Evolutionary conservation across 2,888 invertebrate genomes (phyloP), one percentile per base, ranked within the genome.

Genomic region (Bombylius major): DNA sequence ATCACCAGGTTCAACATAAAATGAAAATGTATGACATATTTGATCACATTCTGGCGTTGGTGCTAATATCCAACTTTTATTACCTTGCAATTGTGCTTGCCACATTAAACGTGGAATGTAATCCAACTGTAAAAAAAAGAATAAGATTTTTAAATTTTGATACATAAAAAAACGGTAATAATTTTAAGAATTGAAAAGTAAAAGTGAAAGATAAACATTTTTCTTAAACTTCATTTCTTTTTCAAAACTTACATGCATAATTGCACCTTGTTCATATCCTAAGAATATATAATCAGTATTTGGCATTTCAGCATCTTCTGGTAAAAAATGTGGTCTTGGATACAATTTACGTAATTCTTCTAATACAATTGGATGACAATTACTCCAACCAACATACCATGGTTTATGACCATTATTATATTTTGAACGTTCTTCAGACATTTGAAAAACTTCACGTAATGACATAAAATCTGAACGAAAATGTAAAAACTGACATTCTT

Each of bases 321-420:
- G 94, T 61, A 95, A 76, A 75, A 95, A 94, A 64, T 87, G 82
- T 36, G 94, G 94, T 56, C 86, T 77, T 45, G 82, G 79, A 71
- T 93, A 94, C 69, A 86, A 82, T 66, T 83, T 77, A 56, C 89
- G 79, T 65, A 94, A 80, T 67, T 82, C 80, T 13, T 80, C 76
- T 60, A 89, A 74, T 45, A 93, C 82, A 51, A 82, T 81, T n/a
- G 86, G 83, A 76, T 94, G 87, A 67, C 93, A 94, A 70, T 93
- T 93, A 56, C 89, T 88, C 91, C 92, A 92, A 62, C 93, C 93
- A 50, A 93, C 86, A 76, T 93, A 93, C 92, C 92, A 93, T 3
- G 89, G 83, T 64, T 84, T 77, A 4, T 82, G 81, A 45, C 78
- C 75, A 72, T 84, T 81, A 36, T 70, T 75, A 5, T 69, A 63